Percentiles rank a stretch among this genome's conserved stretches.
Evolutionary conservation across 2,797 vertebrate species (phyloP).

Genomic region (Labroides dimidiatus): DNA sequence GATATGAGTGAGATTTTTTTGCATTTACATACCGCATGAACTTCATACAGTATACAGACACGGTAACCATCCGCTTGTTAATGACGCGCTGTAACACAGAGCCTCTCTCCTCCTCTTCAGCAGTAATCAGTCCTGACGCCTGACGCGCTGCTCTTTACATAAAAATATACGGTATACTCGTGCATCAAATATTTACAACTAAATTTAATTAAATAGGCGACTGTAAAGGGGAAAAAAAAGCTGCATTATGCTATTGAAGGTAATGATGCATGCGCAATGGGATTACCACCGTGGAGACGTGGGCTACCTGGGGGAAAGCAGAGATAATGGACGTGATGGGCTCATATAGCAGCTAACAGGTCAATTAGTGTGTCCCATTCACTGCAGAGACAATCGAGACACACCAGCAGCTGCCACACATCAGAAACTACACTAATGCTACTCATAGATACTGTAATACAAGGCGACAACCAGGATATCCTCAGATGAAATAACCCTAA

Average conservation of each 20-base stretch:
- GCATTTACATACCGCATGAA: too few relatives aligned
- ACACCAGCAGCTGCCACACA: slow-evolving; percentile 27
- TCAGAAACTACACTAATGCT: slow-evolving; percentile 15
- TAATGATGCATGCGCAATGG: slow-evolving; percentile 85
- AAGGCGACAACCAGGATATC: neutral
- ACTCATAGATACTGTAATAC: neutral
- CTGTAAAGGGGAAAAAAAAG: slow-evolving; percentile 80
- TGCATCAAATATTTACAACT: slow-evolving; percentile 83
- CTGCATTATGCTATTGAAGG: slow-evolving; percentile 79
- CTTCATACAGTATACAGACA: slow-evolving; percentile 3
- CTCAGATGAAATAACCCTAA: neutral
- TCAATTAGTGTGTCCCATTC: slow-evolving; percentile 78
- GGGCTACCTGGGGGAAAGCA: slow-evolving; percentile 78
- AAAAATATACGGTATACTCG: slow-evolving; percentile 60
- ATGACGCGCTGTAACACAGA: slow-evolving; percentile 37
- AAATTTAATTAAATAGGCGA: slow-evolving; percentile 79
- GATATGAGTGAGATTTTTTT: neutral
- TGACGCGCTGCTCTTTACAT: slow-evolving; percentile 58
- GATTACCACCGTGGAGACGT: slow-evolving; percentile 75
- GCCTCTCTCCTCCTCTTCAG: slow-evolving; percentile 5
- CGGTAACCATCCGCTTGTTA: slow-evolving; percentile 27
- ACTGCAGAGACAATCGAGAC: slow-evolving; percentile 41
- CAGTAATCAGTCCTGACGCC: slow-evolving; percentile 49
- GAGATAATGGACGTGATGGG: slow-evolving; percentile 74
- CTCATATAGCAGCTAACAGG: slow-evolving; percentile 77